Base-by-base conservation (phyloP, 2,888 invertebrate species). In the Sepioteuthis lessoniana region DNA sequence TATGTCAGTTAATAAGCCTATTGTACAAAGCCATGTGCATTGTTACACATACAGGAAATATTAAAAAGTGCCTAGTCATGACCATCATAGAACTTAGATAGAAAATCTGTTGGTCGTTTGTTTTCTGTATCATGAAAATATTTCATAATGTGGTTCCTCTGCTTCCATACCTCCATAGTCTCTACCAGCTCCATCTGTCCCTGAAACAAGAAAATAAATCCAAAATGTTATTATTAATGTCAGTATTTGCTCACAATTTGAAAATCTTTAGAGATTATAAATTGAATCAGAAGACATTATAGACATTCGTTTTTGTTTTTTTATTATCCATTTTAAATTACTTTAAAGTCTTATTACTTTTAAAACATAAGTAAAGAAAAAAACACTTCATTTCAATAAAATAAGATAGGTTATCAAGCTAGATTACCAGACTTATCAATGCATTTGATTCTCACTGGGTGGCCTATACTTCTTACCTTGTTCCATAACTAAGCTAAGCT, bases 161-260 rank as follows among this genome's bases (percentile, higher is more conserved):
- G 99, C 97, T 99, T 99, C 99, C 99, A 99, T 94, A 98, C 98
- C 95, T 98, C 98, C 0, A 98, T 98, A 0, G 98, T 98, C 97
- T 99, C 99, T 96, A 98, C 98, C 42, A 99, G 97, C 96, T 99
- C 99, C 99, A 99, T 99, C 98, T 99, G 99, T 90, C 97, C 96
- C 97, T 97, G 95, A 93, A 95, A 93, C 55, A 46, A 50, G 47
- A n/a, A 42, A 93, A 55, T 76, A 50, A 94, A 90, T 37, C 21
- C 50, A 31, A 42, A 93, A 19, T 47, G 50, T 31, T 47, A 37
- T 38, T 38, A n/a, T 93, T 76, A 31, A 31, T 76, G n/a, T 13
- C n/a, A n/a, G n/a, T 0, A 76, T 42, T 0, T 0, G 37, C n/a
- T 38, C 19, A 31, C 16, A 94, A 94, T n/a, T n/a, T n/a, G n/a